Evolutionary conservation across 2,113 vertebrate genomes (phyloP).

Genomic region (Ivindomyrus marchei): DNA sequence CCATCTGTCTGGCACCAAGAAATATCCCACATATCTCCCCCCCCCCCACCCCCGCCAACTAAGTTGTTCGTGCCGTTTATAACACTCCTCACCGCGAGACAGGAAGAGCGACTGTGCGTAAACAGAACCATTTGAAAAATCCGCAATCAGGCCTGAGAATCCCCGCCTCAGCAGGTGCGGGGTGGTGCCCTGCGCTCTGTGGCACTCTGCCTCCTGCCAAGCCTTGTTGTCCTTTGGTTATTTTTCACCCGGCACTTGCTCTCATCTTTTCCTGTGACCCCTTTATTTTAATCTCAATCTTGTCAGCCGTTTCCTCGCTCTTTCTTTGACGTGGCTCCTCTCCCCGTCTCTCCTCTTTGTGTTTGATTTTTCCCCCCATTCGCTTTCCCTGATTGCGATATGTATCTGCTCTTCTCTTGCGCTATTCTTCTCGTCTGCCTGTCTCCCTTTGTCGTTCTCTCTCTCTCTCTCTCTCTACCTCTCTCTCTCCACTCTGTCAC

Average conservation of each 20-base stretch:
- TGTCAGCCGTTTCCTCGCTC: neutral
- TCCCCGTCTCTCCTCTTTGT: neutral
- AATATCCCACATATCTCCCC: neutral
- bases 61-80: neutral
- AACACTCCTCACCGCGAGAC: neutral
- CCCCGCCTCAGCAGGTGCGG: no score
- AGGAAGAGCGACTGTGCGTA: neutral
- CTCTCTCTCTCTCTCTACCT: neutral
- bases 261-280: conserved; percentile 2
- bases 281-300: neutral
- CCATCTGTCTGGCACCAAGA: neutral
- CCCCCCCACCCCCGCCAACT: neutral
- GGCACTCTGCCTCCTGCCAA: neutral
- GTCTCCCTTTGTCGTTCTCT: neutral
- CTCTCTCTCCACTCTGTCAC: no score
- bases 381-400: neutral
- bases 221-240: neutral
- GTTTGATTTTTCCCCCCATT: neutral
- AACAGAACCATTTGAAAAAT: neutral
- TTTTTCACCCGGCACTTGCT: neutral
- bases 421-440: neutral
- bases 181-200: neutral
- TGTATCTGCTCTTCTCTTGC: neutral
- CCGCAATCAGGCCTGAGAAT: neutral
- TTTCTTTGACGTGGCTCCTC: neutral